Conservation (phyloP, 1,140 invertebrate genomes). For the honey bee (Apis mellifera) region Amel_HAv3.1 CM009935.2:4573501-4574000, state of each 20-base stretch:
- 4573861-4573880: neutral
- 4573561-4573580: conserved; percentile 19
- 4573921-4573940: neutral
- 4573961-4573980: neutral
- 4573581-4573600: conserved; percentile 56
- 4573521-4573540: conserved; percentile 42
- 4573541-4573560: conserved; percentile 41
- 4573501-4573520: conserved; percentile 34
- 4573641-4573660: conserved; percentile 52
- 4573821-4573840: neutral
- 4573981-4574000: neutral
- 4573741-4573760: conserved; percentile 3
- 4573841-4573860: too few relatives aligned
- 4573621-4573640: conserved; percentile 57
- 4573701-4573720: conserved; percentile 21
- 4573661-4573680: conserved; percentile 61
- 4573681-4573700: conserved; percentile 52
- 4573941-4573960: conserved; percentile 28
- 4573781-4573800: conserved; percentile 18
- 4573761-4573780: neutral
- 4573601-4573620: conserved; percentile 66
- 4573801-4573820: conserved; percentile 12
- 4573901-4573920: neutral
- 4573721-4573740: conserved; percentile 37
- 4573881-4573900: neutral